These are phyloP conservation scores for Ictalurus furcatus DNA, from an alignment of 2,113 vertebrate genomes.

Conservation along the genomic window DNA sequence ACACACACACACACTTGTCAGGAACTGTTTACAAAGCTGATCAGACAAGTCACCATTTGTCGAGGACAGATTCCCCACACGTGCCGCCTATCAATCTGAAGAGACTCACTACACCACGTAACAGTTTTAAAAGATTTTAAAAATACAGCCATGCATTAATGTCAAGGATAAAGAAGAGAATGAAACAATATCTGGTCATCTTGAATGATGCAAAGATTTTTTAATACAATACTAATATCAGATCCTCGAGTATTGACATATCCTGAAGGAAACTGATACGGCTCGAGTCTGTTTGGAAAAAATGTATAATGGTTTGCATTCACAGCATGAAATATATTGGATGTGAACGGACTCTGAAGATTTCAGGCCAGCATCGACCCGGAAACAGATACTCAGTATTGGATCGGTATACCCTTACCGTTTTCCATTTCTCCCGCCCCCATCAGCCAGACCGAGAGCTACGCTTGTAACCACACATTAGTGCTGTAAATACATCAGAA, in stretches of 20 bases:
- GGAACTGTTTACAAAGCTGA: constrained; percentile 47
- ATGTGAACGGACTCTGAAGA: background rate
- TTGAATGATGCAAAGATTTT: background rate
- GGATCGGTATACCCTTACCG: too few relatives aligned
- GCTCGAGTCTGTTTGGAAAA: background rate
- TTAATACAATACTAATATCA: background rate
- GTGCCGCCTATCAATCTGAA: constrained; percentile 42
- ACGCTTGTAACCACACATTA: background rate
- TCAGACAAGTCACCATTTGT: constrained; percentile 47
- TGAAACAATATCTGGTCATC: background rate
- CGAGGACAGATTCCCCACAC: constrained; percentile 26
- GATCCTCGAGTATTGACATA: background rate
- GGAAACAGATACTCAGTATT: background rate
- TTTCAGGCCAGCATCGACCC: background rate
- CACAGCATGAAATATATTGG: background rate
- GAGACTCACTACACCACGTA: background rate
- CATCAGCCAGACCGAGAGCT: background rate
- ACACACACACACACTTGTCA: constrained; percentile 14
- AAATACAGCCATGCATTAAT: background rate
- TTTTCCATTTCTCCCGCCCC: background rate
- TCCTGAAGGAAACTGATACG: background rate
- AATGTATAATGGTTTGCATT: background rate
- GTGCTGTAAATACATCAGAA: constrained; percentile 3
- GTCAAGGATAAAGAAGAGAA: background rate
- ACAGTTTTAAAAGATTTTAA: background rate